These are phyloP conservation scores for Aelia acuminata DNA, from an alignment of 2,888 invertebrate genomes.

Conservation along the genomic window DNA sequence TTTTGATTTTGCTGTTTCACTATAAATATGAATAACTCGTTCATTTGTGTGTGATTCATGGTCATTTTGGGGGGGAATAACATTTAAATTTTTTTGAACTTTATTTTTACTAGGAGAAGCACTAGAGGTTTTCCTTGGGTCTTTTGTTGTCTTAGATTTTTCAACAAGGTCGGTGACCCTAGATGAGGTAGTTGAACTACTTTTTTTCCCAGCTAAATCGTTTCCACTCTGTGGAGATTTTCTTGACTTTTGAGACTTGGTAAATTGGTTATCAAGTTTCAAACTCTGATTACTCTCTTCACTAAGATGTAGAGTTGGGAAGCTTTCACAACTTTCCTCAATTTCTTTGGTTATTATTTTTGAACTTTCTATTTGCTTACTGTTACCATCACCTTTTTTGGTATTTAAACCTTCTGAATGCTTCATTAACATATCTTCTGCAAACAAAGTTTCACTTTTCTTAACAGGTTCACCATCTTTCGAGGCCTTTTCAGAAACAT, in stretches of 20 bases:
- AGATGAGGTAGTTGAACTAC: background rate
- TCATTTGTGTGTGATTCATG: background rate
- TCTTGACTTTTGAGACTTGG: background rate
- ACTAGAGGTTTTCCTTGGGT: background rate
- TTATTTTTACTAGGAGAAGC: background rate
- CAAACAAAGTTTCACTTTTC: background rate
- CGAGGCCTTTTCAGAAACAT: background rate
- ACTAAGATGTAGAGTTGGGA: constrained; percentile 52
- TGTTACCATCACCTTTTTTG: background rate
- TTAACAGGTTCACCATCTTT: background rate
- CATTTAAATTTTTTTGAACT: background rate
- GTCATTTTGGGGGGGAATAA: background rate
- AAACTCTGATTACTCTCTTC: constrained; percentile 55
- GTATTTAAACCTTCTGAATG: background rate
- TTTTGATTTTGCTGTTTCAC: constrained; percentile 15
- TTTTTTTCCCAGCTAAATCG: background rate
- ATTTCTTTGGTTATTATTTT: constrained; percentile 18
- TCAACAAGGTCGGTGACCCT: background rate
- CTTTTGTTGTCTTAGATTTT: background rate
- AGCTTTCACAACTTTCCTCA: constrained; percentile 55
- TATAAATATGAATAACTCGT: background rate
- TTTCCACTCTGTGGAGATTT: constrained; percentile 29
- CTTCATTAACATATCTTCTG: background rate
- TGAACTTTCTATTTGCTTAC: background rate
- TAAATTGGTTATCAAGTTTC: background rate